Evolutionary conservation across 2,113 vertebrate species (phyloP).

Genomic region (Thunnus thynnus): DNA sequence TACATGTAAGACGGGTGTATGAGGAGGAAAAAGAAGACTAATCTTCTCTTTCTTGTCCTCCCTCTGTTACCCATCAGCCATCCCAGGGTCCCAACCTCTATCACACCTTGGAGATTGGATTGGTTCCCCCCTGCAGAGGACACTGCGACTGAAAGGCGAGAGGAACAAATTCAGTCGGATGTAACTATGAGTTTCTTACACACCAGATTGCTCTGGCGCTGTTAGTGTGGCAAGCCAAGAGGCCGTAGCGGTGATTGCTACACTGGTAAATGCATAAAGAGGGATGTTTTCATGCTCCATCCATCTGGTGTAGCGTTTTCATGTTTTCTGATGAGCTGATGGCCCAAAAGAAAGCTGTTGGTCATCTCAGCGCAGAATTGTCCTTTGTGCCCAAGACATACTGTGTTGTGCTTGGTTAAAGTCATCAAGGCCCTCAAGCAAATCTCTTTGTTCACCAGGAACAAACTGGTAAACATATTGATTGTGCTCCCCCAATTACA

Average conservation of each 20-base stretch:
- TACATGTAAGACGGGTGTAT: constrained; percentile 11
- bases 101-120: constrained; percentile 68
- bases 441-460: constrained; percentile 59
- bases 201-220: constrained; percentile 54
- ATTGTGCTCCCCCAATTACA: constrained; percentile 56
- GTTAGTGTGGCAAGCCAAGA: constrained; percentile 9
- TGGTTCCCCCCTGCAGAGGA: constrained; percentile 44
- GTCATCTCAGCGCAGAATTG: constrained; percentile 44
- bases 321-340: constrained; percentile 76
- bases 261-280: constrained; percentile 44
- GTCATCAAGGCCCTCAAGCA: constrained; percentile 41
- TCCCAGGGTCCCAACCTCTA: constrained; percentile 69
- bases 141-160: constrained; percentile 32
- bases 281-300: constrained; percentile 58
- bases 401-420: constrained; percentile 55
- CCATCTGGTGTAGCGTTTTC: constrained; percentile 68
- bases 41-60: constrained; percentile 50
- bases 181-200: constrained; percentile 50
- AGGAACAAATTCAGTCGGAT: constrained; percentile 45
- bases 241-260: constrained; percentile 30
- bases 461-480: constrained; percentile 67
- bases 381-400: constrained; percentile 36
- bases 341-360: constrained; percentile 60
- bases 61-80: constrained; percentile 37
- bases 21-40: constrained; percentile 46